Conservation (phyloP, 2,797 vertebrate species). For the Naso thynnoides region DNA sequence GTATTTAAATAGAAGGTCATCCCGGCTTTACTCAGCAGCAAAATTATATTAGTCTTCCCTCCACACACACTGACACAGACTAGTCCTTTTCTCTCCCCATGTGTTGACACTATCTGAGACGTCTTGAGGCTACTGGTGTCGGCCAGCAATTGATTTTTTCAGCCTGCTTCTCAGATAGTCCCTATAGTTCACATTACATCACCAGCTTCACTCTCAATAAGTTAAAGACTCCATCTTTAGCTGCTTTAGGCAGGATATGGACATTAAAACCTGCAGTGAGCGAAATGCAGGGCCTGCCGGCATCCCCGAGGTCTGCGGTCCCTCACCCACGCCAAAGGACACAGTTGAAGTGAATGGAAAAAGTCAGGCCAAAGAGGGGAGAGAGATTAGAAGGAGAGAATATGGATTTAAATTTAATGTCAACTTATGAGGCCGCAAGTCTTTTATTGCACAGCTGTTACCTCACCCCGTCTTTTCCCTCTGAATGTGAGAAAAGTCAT, state of each 20-base stretch:
- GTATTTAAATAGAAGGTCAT: no score
- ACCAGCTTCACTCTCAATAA: slow-evolving; percentile 71
- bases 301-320: slow-evolving; percentile 60
- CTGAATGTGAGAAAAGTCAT: slow-evolving; percentile 74
- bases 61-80: slow-evolving; percentile 25
- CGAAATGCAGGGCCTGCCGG: slow-evolving; percentile 40
- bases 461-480: slow-evolving; percentile 55
- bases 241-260: slow-evolving; percentile 73
- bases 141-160: slow-evolving; percentile 58
- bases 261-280: slow-evolving; percentile 73
- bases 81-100: slow-evolving; percentile 19
- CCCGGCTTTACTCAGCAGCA: no score
- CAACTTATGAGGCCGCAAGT: slow-evolving; percentile 74
- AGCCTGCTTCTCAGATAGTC: slow-evolving; percentile 48
- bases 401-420: slow-evolving; percentile 65
- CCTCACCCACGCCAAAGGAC: slow-evolving; percentile 69
- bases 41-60: neutral
- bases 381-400: slow-evolving; percentile 63
- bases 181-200: slow-evolving; percentile 77
- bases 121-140: slow-evolving; percentile 42
- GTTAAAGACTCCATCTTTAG: slow-evolving; percentile 68
- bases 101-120: slow-evolving; percentile 68
- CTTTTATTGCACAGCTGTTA: slow-evolving; percentile 79
- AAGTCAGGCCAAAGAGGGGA: slow-evolving; percentile 50
- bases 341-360: slow-evolving; percentile 72